Evolutionary conservation across 2,888 invertebrate species (phyloP).

Genomic region (Cryptophagus acutangulus): DNA sequence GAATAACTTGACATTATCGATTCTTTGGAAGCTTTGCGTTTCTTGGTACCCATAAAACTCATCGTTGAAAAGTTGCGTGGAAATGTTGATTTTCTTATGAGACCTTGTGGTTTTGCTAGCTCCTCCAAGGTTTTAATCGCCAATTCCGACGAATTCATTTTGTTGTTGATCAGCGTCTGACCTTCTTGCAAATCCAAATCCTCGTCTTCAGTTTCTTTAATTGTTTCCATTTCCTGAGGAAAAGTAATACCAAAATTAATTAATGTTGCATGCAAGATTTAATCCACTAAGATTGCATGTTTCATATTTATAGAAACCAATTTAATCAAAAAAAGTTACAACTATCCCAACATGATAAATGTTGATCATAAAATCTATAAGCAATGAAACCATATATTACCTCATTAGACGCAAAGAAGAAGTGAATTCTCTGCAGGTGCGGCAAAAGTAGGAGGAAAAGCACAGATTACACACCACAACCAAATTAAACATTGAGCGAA

Average conservation of each 20-base stretch:
- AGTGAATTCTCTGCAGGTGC: conserved; percentile 45
- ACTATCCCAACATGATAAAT: not conserved
- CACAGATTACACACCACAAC: conserved; percentile 5
- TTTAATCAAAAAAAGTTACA: conserved; percentile 6
- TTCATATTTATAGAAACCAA: conserved; percentile 6
- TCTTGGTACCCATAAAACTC: conserved; percentile 39
- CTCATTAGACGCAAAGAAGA: conserved; percentile 47
- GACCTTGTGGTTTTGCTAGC: conserved; percentile 36
- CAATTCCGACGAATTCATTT: conserved; percentile 29
- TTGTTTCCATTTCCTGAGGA: conserved; percentile 64
- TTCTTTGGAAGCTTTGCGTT: conserved; percentile 44
- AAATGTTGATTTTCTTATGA: conserved; percentile 43
- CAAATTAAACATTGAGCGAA: not conserved
- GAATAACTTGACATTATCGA: conserved; percentile 69
- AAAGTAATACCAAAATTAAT: no score
- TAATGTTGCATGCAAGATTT: no score
- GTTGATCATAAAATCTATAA: not conserved
- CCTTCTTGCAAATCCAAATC: conserved; percentile 51
- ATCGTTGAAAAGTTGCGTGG: conserved; percentile 45
- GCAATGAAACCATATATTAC: no score
- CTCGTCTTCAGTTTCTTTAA: conserved; percentile 61
- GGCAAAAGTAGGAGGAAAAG: conserved; percentile 28
- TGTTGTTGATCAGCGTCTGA: conserved; percentile 39
- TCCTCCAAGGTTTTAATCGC: conserved; percentile 41
- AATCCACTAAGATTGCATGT: no score